Evolutionary conservation across 2,888 invertebrate genomes (phyloP), one percentile per base, ranked within the genome.

Genomic region (Falcaria lacertinaria): DNA sequence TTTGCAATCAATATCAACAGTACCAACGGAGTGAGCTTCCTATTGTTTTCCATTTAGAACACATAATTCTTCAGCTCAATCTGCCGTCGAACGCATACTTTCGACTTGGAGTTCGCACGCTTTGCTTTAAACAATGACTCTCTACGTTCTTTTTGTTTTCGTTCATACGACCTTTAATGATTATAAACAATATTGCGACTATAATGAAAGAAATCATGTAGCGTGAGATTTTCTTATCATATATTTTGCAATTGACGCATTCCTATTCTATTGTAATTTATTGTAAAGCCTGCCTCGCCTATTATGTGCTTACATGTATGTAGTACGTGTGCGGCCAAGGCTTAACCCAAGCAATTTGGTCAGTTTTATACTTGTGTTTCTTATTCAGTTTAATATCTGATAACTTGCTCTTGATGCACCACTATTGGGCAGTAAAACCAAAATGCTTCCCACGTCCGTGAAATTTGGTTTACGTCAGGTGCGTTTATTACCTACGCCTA

Each of bases 101-200:
- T 88, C 88, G 81, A 85, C 74, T 77, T 57, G 53, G 53, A 45
- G 69, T 83, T 88, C 88, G 78, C 88, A 88, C 81, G 87, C 81
- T 82, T 83, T 84, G 85, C 81, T 80, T 74, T 61, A 69, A 64
- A 86, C 87, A 88, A 87, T 86, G 79, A 80, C 77, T 78, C 81
- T 86, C 81, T 81, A 83, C 77, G 78, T 72, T 83, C 84, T 84
- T 87, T 86, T 87, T 87, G 87, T 87, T 87, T 87, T 84, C 81
- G 69, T 85, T 81, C 79, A 80, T 80, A 81, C 85, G 84, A 87
- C 88, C 86, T 88, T 85, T 85, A 84, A 82, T 86, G 84, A 85
- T 87, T 76, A 85, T 81, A 81, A 81, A 85, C 83, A 84, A 82
- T 86, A 87, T 87, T 76, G 73, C 79, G 66, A 78, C 69, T 81